Base-by-base conservation (phyloP, 2,888 invertebrate genomes). In the Lepeophtheirus nordmannii region DNA sequence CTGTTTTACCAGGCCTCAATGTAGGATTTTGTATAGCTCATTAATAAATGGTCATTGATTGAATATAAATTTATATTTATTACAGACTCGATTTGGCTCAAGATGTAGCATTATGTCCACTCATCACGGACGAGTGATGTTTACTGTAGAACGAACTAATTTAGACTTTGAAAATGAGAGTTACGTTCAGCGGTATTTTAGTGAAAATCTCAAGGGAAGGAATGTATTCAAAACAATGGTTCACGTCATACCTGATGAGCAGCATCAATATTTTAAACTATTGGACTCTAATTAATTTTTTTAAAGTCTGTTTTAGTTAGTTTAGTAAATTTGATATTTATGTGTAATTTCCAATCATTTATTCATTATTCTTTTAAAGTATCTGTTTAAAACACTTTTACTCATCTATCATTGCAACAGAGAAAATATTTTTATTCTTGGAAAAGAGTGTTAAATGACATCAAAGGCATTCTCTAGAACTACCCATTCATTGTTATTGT, bases 201-300 rank as follows among this genome's bases (percentile, higher is more conserved):
- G n/a, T 20, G 46, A 46, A 17, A 1, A 12, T 14, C 23, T 20
- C 10, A 38, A 46, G 10, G 46, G 38, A 23, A 11, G 30, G 5
- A 65, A 58, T 1, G n/a, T 65, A 9, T 65, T 38, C 65, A 57
- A 37, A 53, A 14, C 22, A 11, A 22, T 38, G n/a, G 39, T 65
- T 30, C 65, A 65, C 38, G 23, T 65, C 14, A 30, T 65, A 22
- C 65, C 65, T 1, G 65, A 65, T 37, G 23, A 38, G 39, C 65
- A 65, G 20, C 65, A 65, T 38, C 65, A 65, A 58, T 39, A 39
- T 38, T 65, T 65, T 58, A 65, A 65, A 23, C 58, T 65, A 12
- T 20, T 39, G 12, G 65, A 65, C 10, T 30, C 30, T 30, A 30
- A 30, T 30, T 23, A 58, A 22, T 30, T 30, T 5, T 30, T 30